A percentile compares a stretch with the other conserved stretches of the same genome.
phyloP scores from a whole-genome alignment of 2,888 invertebrate species.

The Xiphydria camelus region DNA sequence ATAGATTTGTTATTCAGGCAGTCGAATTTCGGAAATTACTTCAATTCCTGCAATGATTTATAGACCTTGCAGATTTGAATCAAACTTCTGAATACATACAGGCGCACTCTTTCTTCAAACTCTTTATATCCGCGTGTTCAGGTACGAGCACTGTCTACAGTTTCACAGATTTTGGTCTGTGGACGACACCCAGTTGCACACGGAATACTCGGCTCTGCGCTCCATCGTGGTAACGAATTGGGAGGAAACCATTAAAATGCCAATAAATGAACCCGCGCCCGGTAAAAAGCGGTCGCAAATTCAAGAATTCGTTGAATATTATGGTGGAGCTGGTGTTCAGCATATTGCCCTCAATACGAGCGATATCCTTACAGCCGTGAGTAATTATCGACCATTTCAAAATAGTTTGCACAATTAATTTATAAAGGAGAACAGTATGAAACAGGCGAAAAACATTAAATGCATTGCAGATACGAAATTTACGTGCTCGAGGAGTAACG shows the following conservation, averaged over 20 bases:
- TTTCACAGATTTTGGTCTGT: constrained; percentile 97
- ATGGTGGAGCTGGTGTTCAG: constrained; percentile 97
- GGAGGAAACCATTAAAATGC: constrained; percentile 97
- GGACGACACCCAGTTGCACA: constrained; percentile 93
- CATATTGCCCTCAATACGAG: constrained; percentile 96
- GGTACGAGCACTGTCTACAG: constrained; percentile 73
- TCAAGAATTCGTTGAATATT: constrained; percentile 97
- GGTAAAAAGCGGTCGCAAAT: constrained; percentile 97
- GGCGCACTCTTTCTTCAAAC: not conserved
- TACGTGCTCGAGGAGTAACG: constrained; percentile 82
- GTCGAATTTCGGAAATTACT: not conserved
- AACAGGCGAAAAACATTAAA: not conserved
- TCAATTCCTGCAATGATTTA: too few species aligned
- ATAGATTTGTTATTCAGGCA: not conserved
- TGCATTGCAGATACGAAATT: constrained; percentile 66
- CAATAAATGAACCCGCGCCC: constrained; percentile 95
- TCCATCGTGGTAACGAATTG: constrained; percentile 97
- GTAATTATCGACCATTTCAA: constrained; percentile 42
- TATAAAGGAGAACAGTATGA: too few species aligned
- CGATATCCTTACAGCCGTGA: constrained; percentile 86
- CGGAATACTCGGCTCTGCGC: constrained; percentile 94
- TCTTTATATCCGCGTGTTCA: too few species aligned
- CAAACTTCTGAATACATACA: not conserved
- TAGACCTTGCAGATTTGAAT: not conserved
- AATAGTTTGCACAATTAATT: too few species aligned